Base-by-base conservation (phyloP, 2,113 vertebrate species). In the Drymodes brunneopygia region DNA sequence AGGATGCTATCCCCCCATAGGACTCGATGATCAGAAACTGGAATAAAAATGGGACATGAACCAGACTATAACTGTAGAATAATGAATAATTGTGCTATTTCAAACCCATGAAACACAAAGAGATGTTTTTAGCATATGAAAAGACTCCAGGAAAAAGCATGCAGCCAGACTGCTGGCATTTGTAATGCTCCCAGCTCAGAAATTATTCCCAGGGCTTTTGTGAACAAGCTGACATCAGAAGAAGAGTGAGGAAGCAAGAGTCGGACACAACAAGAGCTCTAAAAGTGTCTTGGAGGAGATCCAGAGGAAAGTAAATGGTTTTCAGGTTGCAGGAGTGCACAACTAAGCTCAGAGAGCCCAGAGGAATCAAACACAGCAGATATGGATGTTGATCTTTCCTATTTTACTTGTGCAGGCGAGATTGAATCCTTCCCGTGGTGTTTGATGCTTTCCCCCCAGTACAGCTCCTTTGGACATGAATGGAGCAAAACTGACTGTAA, bases 1-100 rank as follows among this genome's bases (percentile, higher is more conserved):
- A 87, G 35, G 35, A 58, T 71, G 70, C 9, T 66, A 6, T 47
- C 14, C 42, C 42, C n/a, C 58, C 33, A n/a, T 4, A 44, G 71
- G 22, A 71, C 56, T 73, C 51, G 44, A 3, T 44, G 58, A 83
- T 62, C 80, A 86, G 69, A 71, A 88, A 81, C n/a, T 60, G 67
- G 71, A 96, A 90, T 88, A 77, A 83, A 96, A 93, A 31, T 90
- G 65, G 80, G 88, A 81, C 60, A 31, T 35, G 56, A 78, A 67
- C 69, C 44, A 93, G 71, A 73, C 28, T 60, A 28, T 29, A 92
- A 64, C 58, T 64, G 48, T 33, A 71, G 64, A 71, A 90, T 83
- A 90, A 94, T 71, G 88, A 93, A 86, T 93, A 95, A 94, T 81
- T 90, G 88, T 78, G 67, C 90, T 88, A 40, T 83, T 96, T 84